Evolutionary conservation across 2,797 vertebrate species (phyloP).

Genomic region (Lerista edwardsae): DNA sequence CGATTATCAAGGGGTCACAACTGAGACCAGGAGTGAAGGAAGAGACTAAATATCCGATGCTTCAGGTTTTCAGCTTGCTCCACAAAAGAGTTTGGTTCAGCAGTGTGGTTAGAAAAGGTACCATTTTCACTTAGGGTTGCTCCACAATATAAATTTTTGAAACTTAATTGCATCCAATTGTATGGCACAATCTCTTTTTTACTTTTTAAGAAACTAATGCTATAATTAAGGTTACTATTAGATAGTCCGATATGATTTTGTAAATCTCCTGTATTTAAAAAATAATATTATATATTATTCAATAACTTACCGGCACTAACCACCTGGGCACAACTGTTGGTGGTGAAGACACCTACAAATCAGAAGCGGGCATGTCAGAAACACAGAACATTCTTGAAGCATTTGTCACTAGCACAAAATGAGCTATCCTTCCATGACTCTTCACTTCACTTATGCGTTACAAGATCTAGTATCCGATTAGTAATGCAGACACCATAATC

Average conservation of each 20-base stretch:
- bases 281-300: background rate
- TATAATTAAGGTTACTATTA: background rate
- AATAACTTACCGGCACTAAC: conserved; percentile 86
- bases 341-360: conserved; percentile 78
- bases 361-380: background rate
- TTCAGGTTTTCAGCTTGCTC: background rate
- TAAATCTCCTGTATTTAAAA: background rate
- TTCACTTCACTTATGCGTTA: background rate
- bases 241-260: background rate
- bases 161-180: background rate
- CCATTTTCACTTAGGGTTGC: background rate
- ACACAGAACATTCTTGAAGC: background rate
- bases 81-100: background rate
- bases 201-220: background rate
- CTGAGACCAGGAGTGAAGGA: background rate
- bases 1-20: background rate
- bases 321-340: conserved; percentile 87
- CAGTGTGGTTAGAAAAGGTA: background rate
- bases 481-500: too few species aligned
- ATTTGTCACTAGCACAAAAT: background rate
- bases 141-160: background rate
- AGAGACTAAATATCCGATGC: background rate
- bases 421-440: background rate
- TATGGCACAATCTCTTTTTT: background rate
- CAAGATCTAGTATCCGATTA: background rate